Evolutionary conservation across 2,113 vertebrate species (phyloP).

Genomic region (Cinclus cinclus): DNA sequence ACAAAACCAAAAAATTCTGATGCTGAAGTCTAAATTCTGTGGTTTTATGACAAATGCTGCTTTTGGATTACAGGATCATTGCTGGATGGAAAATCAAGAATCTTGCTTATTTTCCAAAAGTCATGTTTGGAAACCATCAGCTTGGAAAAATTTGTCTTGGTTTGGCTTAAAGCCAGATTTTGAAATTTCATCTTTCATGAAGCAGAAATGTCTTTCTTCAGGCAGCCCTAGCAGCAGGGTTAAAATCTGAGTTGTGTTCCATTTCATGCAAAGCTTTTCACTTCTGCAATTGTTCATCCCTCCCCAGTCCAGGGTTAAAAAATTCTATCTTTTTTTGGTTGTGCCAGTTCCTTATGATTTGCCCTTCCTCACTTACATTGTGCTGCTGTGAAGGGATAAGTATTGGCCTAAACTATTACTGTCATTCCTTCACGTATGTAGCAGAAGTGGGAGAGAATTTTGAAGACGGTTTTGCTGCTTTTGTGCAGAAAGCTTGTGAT

Average conservation of each 20-base stretch:
- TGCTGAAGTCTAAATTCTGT: not conserved
- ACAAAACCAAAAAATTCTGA: not conserved
- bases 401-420: not conserved
- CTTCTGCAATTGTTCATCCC: not conserved
- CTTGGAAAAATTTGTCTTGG: constrained; percentile 17
- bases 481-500: not conserved
- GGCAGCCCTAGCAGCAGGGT: not conserved
- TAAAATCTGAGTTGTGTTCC: not conserved
- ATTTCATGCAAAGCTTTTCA: not conserved
- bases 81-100: not conserved
- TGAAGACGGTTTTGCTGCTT: not conserved
- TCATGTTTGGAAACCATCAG: constrained; percentile 6
- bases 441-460: not conserved
- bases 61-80: not conserved
- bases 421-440: not conserved
- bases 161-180: constrained; percentile 29
- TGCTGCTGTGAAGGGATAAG: not conserved
- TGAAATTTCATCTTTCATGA: constrained; percentile 17
- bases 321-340: not conserved
- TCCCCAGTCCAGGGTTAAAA: not conserved
- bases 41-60: not conserved
- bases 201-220: constrained; percentile 5
- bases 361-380: not conserved
- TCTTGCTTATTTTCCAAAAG: constrained; percentile 17
- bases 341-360: not conserved